Evolutionary conservation across 2,888 invertebrate genomes (phyloP).

Genomic region (Phrixothrix hirtus): DNA sequence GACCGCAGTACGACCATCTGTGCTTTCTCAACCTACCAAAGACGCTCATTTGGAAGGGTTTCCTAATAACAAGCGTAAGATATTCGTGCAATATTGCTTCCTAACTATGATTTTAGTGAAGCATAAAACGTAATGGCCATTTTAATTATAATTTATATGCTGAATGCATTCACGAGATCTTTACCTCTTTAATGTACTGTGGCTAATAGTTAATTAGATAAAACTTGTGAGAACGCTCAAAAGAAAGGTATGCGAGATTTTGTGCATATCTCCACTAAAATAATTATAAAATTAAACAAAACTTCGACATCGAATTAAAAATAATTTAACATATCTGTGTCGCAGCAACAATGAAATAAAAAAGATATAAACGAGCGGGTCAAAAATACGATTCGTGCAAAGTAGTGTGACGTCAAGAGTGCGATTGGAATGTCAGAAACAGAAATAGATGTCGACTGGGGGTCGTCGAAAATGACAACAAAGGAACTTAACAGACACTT

Average conservation of each 20-base stretch:
- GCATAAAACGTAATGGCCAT: conserved; percentile 16
- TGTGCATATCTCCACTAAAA: no score
- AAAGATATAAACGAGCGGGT: conserved; percentile 10
- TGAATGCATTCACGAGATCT: conserved; percentile 10
- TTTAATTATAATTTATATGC: conserved; percentile 22
- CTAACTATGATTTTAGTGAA: conserved; percentile 9
- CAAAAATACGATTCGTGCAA: conserved; percentile 18
- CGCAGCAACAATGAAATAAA: no score
- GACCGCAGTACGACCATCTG: conserved; percentile 22
- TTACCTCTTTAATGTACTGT: conserved; percentile 8
- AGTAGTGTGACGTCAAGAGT: conserved; percentile 19
- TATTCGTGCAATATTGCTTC: conserved; percentile 15
- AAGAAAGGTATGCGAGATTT: no score
- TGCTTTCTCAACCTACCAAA: conserved; percentile 9
- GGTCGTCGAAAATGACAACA: conserved; percentile 26
- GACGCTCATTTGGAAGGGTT: conserved; percentile 18
- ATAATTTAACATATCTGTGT: no score
- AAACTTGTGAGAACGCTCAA: no score
- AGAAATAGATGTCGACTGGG: conserved; percentile 24
- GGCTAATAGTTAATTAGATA: conserved; percentile 13
- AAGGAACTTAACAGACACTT: conserved; percentile 19
- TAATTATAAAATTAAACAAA: no score
- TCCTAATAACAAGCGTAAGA: conserved; percentile 18
- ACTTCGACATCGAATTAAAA: no score
- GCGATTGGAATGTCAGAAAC: conserved; percentile 23